phyloP scores from a whole-genome alignment of 2,113 vertebrate species.

The Uropsilus gracilis region DNA sequence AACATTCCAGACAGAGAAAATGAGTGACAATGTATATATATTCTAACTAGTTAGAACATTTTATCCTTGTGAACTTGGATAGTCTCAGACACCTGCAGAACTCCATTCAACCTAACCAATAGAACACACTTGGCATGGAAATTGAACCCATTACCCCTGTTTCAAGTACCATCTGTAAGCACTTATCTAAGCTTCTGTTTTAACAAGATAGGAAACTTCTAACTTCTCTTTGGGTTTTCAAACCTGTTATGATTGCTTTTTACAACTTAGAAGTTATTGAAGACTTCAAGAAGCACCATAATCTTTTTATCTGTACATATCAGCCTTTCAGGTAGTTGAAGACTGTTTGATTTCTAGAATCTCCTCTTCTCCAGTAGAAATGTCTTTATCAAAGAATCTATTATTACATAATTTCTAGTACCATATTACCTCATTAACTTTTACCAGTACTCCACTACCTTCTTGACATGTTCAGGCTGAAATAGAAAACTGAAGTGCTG shows the following conservation, averaged over 20 bases:
- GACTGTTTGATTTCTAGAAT: background rate
- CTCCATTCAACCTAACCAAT: background rate
- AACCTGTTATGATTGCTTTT: background rate
- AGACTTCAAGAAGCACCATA: background rate
- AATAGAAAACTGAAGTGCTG: background rate
- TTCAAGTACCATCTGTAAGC: background rate
- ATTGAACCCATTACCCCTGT: background rate
- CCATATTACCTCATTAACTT: background rate
- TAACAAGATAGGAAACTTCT: background rate
- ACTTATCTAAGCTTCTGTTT: background rate
- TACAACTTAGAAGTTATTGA: background rate
- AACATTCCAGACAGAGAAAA: background rate
- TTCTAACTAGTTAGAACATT: background rate
- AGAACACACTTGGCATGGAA: background rate
- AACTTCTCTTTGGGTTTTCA: background rate
- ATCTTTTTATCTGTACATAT: background rate
- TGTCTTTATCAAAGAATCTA: background rate
- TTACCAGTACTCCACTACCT: background rate
- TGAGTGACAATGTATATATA: background rate
- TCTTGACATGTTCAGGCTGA: background rate
- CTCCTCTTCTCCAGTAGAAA: constrained; percentile 9
- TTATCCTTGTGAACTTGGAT: background rate
- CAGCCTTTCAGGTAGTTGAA: constrained; percentile 8
- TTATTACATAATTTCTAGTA: background rate
- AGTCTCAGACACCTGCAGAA: background rate